Base-by-base conservation (phyloP, 2,888 invertebrate genomes). In the Tachystola acroxantha region DNA sequence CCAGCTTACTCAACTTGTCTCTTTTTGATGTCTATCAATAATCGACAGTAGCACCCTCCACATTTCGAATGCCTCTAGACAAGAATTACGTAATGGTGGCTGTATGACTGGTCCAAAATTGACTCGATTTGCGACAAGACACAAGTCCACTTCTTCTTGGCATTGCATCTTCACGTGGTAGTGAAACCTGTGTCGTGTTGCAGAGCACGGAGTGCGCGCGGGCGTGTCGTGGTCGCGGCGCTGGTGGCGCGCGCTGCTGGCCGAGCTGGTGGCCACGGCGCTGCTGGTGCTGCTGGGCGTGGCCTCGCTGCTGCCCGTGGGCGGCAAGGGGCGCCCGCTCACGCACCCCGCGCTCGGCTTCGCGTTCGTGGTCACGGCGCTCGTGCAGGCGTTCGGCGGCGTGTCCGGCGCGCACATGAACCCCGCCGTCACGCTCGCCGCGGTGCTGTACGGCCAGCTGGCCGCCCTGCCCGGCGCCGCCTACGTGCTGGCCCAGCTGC, bases 401-500 rank as follows among this genome's bases (percentile, higher is more conserved):
- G 85, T 91, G 27, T 93, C 94, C 9, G 93, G 93, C 33, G 92
- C 93, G 11, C 94, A 95, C 75, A 73, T 95, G 57, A 95, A 95
- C 82, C 95, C 95, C 0, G 90, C 92, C 2, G 92, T 95, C 10
- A 92, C 94, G 9, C 76, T 93, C 14, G 91, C 93, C 3, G 89
- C 91, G 22, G 59, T 91, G 34, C 61, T 92, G 38, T 59, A 87
- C 42, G 89, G 90, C 5, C 20, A 69, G 24, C 70, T 90, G 26
- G 68, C 76, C 10, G 62, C 87, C 24, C 37, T 31, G 24, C 50
- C 61, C 2, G 78, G 72, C 7, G 43, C 49, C 10, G 71, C 45
- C 2, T 78, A 79, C 61, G 53, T 30, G 39, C 20, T 61, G 39
- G 77, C 75, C 50, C 81, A 84, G 64, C 7, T 57, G 42, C 25